Base-by-base conservation (phyloP, 1,140 invertebrate species). In the Drosophila melanica region DNA sequence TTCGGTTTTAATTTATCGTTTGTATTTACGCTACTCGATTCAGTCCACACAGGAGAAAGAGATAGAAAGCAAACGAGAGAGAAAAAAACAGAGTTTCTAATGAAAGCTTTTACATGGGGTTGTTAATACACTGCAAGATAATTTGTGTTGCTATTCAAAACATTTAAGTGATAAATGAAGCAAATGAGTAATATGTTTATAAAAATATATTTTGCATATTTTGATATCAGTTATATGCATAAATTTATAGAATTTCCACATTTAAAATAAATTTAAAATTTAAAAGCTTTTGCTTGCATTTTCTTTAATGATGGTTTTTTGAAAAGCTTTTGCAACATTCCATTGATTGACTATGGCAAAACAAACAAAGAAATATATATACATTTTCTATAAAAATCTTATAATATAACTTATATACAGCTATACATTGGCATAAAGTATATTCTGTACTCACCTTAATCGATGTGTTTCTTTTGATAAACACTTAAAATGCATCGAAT, bases 1-100 rank as follows among this genome's bases (percentile, higher is more conserved):
- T 74, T 89, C 48, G 79, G 69, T 71, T 89, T 84, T 57, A 57
- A 81, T 77, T 75, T 69, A 76, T 73, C 66, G 80, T 75, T 79
- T 76, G 67, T 59, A 71, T 75, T 71, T 76, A 75, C 70, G 62
- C 68, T 81, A 65, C 57, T 77, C 65, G 77, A 77, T 77, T 86
- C 77, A 85, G 77, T 77, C 44, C 68, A 51, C 11, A 14, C 47
- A 45, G 33, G 10, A 27, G 14, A 16, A 44, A 8, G 14, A 51
- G 39, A 35, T 30, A 35, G 8, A 10, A 14, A 35, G 4, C 10
- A 7, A 42, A 53, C 57, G 42, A 53, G 45, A 9, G 14, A 39
- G 51, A 45, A 18, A 23, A 33, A 20, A n/a, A n/a, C 16, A 60
- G 11, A 54, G 20, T 33, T 42, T 57, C 35, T 11, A 18, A n/a